phyloP scores from a whole-genome alignment of 2,113 vertebrate species.

The Cygnus buccinator region DNA sequence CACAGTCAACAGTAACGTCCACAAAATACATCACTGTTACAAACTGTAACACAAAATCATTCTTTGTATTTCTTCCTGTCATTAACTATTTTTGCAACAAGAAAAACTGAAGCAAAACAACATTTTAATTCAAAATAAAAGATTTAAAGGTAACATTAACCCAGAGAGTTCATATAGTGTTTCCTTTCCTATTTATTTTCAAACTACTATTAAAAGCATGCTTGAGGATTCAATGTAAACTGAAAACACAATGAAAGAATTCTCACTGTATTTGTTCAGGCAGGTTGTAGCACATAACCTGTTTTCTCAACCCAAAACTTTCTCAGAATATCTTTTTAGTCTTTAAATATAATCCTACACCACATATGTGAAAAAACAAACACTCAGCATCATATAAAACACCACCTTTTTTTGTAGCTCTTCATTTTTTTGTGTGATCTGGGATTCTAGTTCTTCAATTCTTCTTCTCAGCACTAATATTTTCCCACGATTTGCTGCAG shows the following conservation, averaged over 20 bases:
- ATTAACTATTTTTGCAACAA: background rate
- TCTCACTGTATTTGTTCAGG: background rate
- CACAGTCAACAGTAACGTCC: background rate
- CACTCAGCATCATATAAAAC: background rate
- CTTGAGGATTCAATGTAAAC: background rate
- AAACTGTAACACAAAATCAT: background rate
- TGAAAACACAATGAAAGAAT: background rate
- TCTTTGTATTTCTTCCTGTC: background rate
- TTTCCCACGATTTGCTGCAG: slow-evolving; percentile 85
- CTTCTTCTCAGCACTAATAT: slow-evolving; percentile 87
- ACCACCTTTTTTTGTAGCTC: slow-evolving; percentile 81
- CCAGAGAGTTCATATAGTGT: background rate
- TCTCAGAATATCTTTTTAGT: background rate
- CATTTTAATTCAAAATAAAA: background rate
- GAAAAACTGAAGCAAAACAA: background rate
- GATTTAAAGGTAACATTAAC: background rate
- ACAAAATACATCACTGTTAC: background rate
- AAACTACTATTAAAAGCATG: background rate
- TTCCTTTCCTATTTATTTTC: background rate
- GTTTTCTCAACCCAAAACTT: background rate
- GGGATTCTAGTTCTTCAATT: slow-evolving; percentile 86
- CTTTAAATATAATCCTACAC: background rate
- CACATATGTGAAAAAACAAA: background rate
- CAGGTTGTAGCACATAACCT: background rate
- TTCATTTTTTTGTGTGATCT: slow-evolving; percentile 78